A percentile compares a stretch with the other conserved stretches of the same genome.
Evolutionary conservation across 1,140 invertebrate genomes (phyloP).

Genomic region (Copidosoma floridanum): DNA sequence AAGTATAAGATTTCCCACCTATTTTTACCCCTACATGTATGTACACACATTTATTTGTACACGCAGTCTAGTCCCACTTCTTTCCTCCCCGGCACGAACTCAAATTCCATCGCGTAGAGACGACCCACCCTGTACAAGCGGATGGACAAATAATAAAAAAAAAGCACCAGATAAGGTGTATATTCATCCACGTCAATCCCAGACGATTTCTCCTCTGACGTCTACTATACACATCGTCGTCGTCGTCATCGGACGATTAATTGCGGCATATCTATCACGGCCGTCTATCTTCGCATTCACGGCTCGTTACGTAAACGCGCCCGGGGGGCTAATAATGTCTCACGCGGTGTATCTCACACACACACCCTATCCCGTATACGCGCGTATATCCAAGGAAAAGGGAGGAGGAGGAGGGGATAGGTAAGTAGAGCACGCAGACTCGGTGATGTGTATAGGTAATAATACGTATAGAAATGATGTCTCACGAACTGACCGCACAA

Average conservation of each 20-base stretch:
- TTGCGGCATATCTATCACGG: constrained; percentile 35
- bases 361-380: too few species aligned
- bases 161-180: constrained; percentile 14
- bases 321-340: constrained; percentile 35
- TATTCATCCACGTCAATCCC: constrained; percentile 26
- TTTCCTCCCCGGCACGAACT: too few species aligned
- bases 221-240: constrained; percentile 1
- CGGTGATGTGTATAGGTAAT: too few species aligned
- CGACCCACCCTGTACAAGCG: background rate
- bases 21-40: too few species aligned
- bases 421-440: too few species aligned
- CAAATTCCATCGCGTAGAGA: too few species aligned
- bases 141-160: background rate
- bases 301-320: constrained; percentile 39
- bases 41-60: too few species aligned
- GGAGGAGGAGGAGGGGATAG: too few species aligned
- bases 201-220: constrained; percentile 16
- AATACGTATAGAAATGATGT: too few species aligned
- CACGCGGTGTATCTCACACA: background rate
- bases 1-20: too few species aligned
- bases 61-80: too few species aligned
- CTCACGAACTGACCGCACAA: background rate
- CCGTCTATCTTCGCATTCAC: constrained; percentile 39
- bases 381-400: too few species aligned
- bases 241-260: constrained; percentile 33